phyloP scores from a whole-genome alignment of 2,113 vertebrate genomes.

The Poeciliopsis retropinna region DNA sequence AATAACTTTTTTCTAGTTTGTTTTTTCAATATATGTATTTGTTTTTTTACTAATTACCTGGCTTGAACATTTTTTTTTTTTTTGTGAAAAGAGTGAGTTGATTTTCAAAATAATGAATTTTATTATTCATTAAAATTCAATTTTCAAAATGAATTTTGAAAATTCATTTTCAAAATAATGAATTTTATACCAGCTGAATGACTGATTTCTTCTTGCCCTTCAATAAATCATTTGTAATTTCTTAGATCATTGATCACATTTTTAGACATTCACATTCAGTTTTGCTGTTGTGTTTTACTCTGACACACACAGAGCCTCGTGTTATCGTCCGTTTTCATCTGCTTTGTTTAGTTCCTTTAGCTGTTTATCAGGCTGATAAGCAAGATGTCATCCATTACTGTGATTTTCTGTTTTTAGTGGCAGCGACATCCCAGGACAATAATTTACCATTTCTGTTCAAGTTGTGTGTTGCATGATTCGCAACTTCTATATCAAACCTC shows the following conservation, averaged over 20 bases:
- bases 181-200: not conserved
- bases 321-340: not conserved
- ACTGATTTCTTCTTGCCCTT: too few relatives aligned
- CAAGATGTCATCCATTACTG: not conserved
- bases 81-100: not conserved
- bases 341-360: not conserved
- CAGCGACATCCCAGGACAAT: constrained; percentile 22
- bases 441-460: constrained; percentile 13
- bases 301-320: not conserved
- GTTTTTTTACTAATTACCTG: not conserved
- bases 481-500: constrained; percentile 48
- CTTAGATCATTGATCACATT: not conserved
- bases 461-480: constrained; percentile 54
- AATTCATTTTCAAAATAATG: not conserved
- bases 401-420: not conserved
- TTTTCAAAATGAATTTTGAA: too few relatives aligned
- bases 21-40: not conserved
- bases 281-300: not conserved
- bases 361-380: not conserved
- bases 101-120: not conserved
- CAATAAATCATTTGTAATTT: too few relatives aligned
- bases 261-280: not conserved
- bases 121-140: too few relatives aligned
- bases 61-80: not conserved
- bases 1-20: too few relatives aligned